Evolutionary conservation across 2,888 invertebrate genomes (phyloP).

Genomic region (Steinernema hermaphroditum): DNA sequence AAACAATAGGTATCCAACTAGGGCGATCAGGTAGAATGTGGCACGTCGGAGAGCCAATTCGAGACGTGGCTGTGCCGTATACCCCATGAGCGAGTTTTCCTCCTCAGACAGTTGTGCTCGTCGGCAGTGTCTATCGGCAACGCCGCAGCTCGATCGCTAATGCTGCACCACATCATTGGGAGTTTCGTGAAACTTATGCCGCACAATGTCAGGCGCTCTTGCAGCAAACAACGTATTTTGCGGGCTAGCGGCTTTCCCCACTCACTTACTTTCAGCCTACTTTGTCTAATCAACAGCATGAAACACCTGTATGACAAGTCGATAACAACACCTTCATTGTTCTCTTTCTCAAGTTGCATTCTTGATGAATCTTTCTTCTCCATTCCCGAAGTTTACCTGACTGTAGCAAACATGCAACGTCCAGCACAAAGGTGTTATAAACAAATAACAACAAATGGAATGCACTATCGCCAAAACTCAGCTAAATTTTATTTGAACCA

Average conservation of each 20-base stretch:
- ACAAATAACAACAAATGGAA: too few species aligned
- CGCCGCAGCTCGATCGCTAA: conserved; percentile 11
- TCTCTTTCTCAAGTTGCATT: too few species aligned
- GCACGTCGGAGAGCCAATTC: conserved; percentile 59
- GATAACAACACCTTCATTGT: too few species aligned
- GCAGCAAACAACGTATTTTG: conserved; percentile 11
- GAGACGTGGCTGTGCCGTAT: conserved; percentile 49
- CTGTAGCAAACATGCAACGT: too few species aligned
- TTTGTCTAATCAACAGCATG: too few species aligned
- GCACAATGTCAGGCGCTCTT: conserved; percentile 26
- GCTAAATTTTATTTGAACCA: too few species aligned
- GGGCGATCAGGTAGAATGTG: conserved; percentile 53
- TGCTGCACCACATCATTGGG: conserved; percentile 1
- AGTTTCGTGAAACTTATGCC: conserved; percentile 1
- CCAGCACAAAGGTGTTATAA: too few species aligned
- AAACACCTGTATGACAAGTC: too few species aligned
- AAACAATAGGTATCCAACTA: conserved; percentile 51
- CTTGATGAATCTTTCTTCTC: too few species aligned
- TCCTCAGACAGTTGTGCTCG: conserved; percentile 16
- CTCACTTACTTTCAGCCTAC: background rate
- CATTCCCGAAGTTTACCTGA: too few species aligned
- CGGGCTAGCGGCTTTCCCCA: conserved; percentile 7
- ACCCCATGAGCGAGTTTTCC: conserved; percentile 40
- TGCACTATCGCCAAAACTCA: too few species aligned
- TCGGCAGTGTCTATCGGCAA: conserved; percentile 22